Percentiles rank a stretch among this genome's conserved stretches.
These are phyloP conservation scores for Epinephelus malabaricus DNA, from an alignment of 2,797 vertebrate species.

Conservation along the genomic window DNA sequence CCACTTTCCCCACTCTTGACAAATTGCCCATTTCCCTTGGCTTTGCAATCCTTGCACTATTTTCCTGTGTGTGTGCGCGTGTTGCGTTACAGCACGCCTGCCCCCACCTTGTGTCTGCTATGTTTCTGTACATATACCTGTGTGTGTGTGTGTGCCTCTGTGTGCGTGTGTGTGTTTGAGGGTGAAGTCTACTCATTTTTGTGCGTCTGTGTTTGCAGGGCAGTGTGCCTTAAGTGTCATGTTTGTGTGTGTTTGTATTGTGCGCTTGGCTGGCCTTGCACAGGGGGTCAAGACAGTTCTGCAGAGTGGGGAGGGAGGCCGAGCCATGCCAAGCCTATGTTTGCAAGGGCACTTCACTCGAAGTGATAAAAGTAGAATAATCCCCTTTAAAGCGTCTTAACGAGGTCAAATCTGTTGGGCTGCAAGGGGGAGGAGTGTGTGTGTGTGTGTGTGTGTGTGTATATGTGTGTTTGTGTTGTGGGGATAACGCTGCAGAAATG, in stretches of 20 bases:
- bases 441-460: slow-evolving; percentile 12
- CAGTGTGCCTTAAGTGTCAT: slow-evolving; percentile 56
- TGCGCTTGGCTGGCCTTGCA: slow-evolving; percentile 62
- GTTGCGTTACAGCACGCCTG: slow-evolving; percentile 32
- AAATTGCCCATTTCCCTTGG: slow-evolving; percentile 82
- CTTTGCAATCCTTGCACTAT: slow-evolving; percentile 76
- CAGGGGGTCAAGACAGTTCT: slow-evolving; percentile 71
- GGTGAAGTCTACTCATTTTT: slow-evolving; percentile 34
- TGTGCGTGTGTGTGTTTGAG: slow-evolving; percentile 10
- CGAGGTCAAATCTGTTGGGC: slow-evolving; percentile 82
- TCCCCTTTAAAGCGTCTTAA: slow-evolving; percentile 86
- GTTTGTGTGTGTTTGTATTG: slow-evolving; percentile 72
- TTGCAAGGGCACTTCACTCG: slow-evolving; percentile 82
- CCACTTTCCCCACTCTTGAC: slow-evolving; percentile 80
- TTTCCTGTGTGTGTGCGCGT: slow-evolving; percentile 42
- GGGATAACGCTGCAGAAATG: slow-evolving; percentile 76
- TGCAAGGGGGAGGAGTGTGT: slow-evolving; percentile 57
- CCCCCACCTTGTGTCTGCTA: slow-evolving; percentile 50
- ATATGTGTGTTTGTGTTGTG: slow-evolving; percentile 59
- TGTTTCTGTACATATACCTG: slow-evolving; percentile 29
- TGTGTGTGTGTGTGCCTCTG: slow-evolving; percentile 3
- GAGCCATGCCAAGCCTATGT: slow-evolving; percentile 76
- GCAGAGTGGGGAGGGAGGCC: slow-evolving; percentile 57
- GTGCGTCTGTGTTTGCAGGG: slow-evolving; percentile 56
- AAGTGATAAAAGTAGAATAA: slow-evolving; percentile 87